Percentiles rank a stretch among this genome's conserved stretches.
These are phyloP conservation scores for Rhamnusium bicolor DNA, from an alignment of 2,888 invertebrate genomes.

Conservation along the genomic window DNA sequence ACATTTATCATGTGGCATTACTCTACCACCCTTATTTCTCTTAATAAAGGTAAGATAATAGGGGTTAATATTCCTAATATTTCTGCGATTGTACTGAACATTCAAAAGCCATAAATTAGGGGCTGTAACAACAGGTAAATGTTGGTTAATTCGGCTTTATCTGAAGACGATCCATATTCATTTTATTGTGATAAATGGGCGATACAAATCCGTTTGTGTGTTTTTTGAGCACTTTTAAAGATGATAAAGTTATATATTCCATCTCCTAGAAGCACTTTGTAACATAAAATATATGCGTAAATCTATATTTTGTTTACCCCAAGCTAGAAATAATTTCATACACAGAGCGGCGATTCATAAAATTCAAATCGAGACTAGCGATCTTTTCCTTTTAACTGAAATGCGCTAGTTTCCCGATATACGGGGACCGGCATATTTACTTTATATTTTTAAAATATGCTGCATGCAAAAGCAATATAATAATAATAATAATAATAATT, in stretches of 20 bases:
- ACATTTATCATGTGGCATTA: constrained; percentile 55
- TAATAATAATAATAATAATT: too few relatives aligned
- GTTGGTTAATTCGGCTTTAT: constrained; percentile 17
- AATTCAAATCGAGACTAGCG: background rate
- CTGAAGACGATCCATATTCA: constrained; percentile 27
- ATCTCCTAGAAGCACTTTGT: background rate
- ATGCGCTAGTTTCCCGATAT: too few relatives aligned
- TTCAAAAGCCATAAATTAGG: constrained; percentile 33
- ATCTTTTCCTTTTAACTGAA: background rate
- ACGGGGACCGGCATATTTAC: too few relatives aligned
- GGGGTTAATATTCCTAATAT: constrained; percentile 54
- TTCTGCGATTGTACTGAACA: constrained; percentile 43
- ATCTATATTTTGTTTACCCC: background rate
- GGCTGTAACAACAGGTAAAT: constrained; percentile 41
- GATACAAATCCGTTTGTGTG: background rate
- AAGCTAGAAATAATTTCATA: background rate
- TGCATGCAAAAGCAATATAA: too few relatives aligned
- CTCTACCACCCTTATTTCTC: constrained; percentile 44
- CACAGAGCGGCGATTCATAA: background rate
- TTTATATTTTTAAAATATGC: too few relatives aligned
- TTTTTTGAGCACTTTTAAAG: background rate
- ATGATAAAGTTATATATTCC: background rate
- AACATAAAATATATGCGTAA: background rate
- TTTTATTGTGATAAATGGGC: constrained; percentile 13
- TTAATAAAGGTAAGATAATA: constrained; percentile 54